Conservation (phyloP, 1,140 invertebrate species). For the Melipona quadrifasciata region DNA sequence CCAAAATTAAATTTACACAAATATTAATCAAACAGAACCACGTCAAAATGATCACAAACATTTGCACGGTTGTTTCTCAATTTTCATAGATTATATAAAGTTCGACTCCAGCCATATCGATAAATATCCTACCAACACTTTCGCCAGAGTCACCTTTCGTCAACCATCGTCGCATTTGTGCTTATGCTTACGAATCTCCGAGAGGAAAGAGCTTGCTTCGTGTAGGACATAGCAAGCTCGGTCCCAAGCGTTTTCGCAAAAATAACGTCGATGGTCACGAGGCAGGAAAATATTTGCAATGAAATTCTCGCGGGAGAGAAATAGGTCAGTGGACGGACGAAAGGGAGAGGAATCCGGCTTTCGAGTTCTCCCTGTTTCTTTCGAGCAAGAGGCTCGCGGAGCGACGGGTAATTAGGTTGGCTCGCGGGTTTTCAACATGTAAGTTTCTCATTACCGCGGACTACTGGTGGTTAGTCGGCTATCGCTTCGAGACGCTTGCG, state of each 20-base stretch:
- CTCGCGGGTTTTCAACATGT: conserved; percentile 65
- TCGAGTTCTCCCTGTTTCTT: conserved; percentile 8
- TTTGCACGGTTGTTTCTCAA: not conserved
- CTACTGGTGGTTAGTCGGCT: conserved; percentile 29
- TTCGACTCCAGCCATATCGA: no score
- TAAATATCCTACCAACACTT: not conserved
- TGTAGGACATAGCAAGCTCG: no score
- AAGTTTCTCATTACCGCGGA: conserved; percentile 62
- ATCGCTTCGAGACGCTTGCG: conserved; percentile 62
- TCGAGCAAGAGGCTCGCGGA: conserved; percentile 33
- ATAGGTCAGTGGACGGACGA: not conserved
- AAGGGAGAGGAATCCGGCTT: conserved; percentile 12
- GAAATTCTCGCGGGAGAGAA: not conserved
- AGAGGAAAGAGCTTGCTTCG: no score
- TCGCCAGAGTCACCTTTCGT: not conserved
- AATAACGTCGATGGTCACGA: not conserved
- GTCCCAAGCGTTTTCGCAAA: no score
- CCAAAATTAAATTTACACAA: no score
- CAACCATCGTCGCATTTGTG: not conserved
- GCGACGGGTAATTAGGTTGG: conserved; percentile 57
- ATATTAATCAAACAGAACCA: no score
- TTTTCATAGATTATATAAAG: not conserved
- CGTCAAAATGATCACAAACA: not conserved
- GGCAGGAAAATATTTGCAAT: not conserved
- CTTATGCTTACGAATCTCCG: not conserved